Evolutionary conservation across 2,113 vertebrate genomes (phyloP).

Genomic region (Gobiocypris rarus): DNA sequence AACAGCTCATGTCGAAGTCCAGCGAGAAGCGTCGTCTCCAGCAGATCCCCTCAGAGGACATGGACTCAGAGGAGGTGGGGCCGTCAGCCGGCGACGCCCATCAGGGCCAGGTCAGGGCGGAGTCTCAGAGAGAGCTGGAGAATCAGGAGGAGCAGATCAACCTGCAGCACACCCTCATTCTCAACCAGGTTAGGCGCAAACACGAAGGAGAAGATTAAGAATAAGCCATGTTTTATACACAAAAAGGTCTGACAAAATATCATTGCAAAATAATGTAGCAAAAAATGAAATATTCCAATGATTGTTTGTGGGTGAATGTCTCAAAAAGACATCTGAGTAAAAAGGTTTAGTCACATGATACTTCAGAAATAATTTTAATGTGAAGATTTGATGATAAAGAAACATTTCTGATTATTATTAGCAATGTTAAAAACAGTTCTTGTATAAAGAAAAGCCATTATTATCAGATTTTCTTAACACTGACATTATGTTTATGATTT

Average conservation of each 20-base stretch:
- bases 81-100: slow-evolving; percentile 45
- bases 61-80: slow-evolving; percentile 83
- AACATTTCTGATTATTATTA: neutral
- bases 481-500: neutral
- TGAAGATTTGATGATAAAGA: neutral
- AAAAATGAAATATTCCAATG: neutral
- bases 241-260: neutral
- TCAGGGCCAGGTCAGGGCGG: slow-evolving; percentile 66
- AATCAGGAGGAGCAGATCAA: slow-evolving; percentile 76
- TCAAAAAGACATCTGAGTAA: neutral
- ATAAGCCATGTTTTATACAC: too few relatives aligned
- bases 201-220: neutral
- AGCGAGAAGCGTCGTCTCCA: slow-evolving; percentile 89
- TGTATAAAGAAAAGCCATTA: too few relatives aligned
- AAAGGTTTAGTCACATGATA: neutral
- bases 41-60: slow-evolving; percentile 94
- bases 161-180: slow-evolving; percentile 76
- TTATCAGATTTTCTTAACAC: too few relatives aligned
- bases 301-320: neutral
- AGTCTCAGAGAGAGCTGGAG: slow-evolving; percentile 63
- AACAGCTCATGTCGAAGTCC: slow-evolving; percentile 83
- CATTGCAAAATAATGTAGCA: neutral
- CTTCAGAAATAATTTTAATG: neutral
- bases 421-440: neutral
- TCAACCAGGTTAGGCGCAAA: slow-evolving; percentile 77